phyloP scores from a whole-genome alignment of 2,888 invertebrate species.

The Copidosoma aretas region DNA sequence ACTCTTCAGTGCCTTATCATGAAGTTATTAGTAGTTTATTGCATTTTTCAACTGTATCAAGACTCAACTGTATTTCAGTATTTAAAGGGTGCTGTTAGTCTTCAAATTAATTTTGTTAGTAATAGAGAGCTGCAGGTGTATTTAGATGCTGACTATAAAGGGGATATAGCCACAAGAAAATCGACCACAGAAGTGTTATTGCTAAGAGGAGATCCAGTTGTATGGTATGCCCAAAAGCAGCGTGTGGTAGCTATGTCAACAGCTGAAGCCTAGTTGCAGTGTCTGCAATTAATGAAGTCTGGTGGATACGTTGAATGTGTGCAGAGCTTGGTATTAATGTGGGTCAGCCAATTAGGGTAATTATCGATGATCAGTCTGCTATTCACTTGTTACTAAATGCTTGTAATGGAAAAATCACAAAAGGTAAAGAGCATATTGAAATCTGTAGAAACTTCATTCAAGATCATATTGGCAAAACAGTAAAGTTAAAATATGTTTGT shows the following conservation, averaged over 20 bases:
- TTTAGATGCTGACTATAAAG: conserved; percentile 41
- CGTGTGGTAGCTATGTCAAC: background rate
- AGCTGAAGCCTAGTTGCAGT: background rate
- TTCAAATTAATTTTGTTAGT: conserved; percentile 45
- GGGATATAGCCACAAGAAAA: conserved; percentile 21
- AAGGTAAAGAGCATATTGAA: background rate
- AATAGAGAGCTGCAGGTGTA: conserved; percentile 33
- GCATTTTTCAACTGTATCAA: background rate
- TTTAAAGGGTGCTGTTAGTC: conserved; percentile 35
- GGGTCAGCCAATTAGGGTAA: background rate
- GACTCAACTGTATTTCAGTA: conserved; percentile 43
- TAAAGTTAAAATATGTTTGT: background rate
- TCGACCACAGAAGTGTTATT: background rate
- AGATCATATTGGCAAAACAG: background rate
- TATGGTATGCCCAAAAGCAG: background rate
- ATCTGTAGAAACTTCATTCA: background rate
- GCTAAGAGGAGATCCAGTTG: background rate
- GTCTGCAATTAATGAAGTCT: background rate
- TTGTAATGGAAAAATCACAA: background rate
- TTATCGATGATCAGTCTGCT: background rate
- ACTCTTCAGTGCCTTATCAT: background rate
- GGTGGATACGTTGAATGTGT: background rate
- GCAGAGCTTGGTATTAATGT: background rate
- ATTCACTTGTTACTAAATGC: background rate
- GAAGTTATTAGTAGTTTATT: background rate